These are phyloP conservation scores for Acropora yongei DNA, from an alignment of 64 coral and sea anemone genomes.

Conservation along the genomic window DNA sequence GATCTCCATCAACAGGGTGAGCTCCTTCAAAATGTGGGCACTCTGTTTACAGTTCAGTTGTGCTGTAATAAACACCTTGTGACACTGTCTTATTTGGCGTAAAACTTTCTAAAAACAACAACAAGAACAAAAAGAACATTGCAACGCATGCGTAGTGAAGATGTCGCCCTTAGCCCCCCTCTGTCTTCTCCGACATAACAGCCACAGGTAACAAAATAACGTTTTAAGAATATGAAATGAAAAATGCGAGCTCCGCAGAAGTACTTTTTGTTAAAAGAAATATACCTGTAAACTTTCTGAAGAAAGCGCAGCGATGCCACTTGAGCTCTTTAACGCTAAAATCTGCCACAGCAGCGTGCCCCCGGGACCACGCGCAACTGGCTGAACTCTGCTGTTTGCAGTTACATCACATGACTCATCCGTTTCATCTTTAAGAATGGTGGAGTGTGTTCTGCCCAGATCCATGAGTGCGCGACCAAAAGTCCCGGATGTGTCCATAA, in stretches of 20 bases:
- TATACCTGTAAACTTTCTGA: constrained; percentile 84
- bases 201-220: too few species aligned
- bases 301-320: constrained; percentile 29
- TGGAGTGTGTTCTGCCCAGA: constrained; percentile 65
- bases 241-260: background rate
- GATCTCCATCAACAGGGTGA: constrained; percentile 75
- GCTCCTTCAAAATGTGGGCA: constrained; percentile 77
- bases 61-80: constrained; percentile 65
- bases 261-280: background rate
- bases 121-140: background rate
- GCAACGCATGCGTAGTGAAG: too few species aligned
- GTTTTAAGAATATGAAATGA: too few species aligned
- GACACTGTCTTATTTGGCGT: constrained; percentile 85
- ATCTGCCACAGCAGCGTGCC: constrained; percentile 80
- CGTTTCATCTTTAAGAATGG: constrained; percentile 6
- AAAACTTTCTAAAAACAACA: constrained; percentile 66
- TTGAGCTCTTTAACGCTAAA: constrained; percentile 44
- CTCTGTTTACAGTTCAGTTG: constrained; percentile 84
- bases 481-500: constrained; percentile 73
- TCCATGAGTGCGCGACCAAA: constrained; percentile 82
- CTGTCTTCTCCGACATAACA: too few species aligned
- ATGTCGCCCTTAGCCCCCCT: too few species aligned
- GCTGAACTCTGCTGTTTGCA: constrained; percentile 67
- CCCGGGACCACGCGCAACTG: constrained; percentile 50
- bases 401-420: background rate